These are phyloP conservation scores for Eriosoma lanigerum DNA, from an alignment of 1,140 invertebrate species.

Conservation along the genomic window DNA sequence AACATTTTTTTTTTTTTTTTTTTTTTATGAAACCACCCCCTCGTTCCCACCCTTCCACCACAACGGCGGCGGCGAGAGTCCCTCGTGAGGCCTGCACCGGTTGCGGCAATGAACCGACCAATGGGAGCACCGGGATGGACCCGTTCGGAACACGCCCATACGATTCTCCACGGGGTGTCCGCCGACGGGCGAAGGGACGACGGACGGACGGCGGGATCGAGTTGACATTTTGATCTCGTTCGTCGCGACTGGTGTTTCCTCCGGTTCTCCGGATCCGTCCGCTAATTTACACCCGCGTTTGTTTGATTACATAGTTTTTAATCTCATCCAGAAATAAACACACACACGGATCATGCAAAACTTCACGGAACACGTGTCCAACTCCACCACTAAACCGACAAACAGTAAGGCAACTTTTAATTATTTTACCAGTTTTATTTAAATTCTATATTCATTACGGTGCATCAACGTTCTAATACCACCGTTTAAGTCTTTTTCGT, in stretches of 20 bases:
- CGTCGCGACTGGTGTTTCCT: not conserved
- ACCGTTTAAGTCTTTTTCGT: slow-evolving; percentile 11
- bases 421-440: no score
- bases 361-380: slow-evolving; percentile 24
- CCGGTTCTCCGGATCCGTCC: not conserved
- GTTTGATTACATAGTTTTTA: no score
- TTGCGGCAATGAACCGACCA: slow-evolving; percentile 38
- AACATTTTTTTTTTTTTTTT: no score
- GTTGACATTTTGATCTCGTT: slow-evolving; percentile 50
- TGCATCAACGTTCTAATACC: not conserved
- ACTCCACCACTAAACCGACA: slow-evolving; percentile 25
- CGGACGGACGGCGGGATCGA: slow-evolving; percentile 3
- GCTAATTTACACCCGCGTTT: not conserved
- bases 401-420: slow-evolving; percentile 14
- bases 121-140: not conserved
- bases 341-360: slow-evolving; percentile 16
- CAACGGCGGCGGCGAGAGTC: not conserved
- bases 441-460: no score
- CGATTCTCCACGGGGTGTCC: not conserved
- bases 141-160: not conserved
- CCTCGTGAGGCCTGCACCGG: slow-evolving; percentile 1
- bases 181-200: slow-evolving; percentile 3
- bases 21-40: slow-evolving; percentile 7
- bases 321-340: no score
- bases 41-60: no score